Conservation (phyloP, 2,797 vertebrate species). For the Spizella passerina region DNA sequence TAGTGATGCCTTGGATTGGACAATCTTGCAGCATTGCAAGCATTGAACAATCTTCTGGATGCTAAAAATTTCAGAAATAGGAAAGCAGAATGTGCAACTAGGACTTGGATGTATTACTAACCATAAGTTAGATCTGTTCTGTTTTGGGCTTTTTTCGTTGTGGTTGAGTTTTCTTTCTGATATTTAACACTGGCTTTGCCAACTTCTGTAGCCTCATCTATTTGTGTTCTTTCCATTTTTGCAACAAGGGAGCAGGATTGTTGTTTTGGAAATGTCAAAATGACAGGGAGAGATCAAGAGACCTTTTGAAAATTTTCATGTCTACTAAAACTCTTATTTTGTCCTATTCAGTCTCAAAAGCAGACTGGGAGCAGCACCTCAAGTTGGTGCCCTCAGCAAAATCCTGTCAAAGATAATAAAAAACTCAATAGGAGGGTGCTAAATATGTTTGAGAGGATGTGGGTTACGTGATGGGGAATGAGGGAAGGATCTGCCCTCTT, state of each 20-base stretch:
- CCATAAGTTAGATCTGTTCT: neutral
- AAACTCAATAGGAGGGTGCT: neutral
- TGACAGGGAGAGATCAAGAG: neutral
- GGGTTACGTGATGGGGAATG: neutral
- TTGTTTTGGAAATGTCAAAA: neutral
- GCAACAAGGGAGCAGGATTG: neutral
- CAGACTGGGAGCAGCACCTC: neutral
- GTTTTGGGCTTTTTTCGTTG: fast-evolving
- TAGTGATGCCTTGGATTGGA: neutral
- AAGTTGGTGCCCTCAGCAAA: fast-evolving
- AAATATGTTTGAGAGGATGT: neutral
- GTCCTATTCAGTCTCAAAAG: neutral
- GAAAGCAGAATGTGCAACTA: neutral
- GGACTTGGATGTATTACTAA: neutral
- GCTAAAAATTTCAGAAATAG: neutral
- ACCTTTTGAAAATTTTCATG: neutral
- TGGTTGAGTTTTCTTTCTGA: neutral
- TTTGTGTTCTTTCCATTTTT: neutral
- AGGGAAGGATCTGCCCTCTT: neutral
- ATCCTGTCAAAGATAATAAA: neutral
- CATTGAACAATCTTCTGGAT: neutral
- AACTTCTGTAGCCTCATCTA: neutral
- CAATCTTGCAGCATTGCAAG: neutral
- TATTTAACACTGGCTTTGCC: neutral
- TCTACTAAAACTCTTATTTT: neutral